Evolutionary conservation across 2,797 vertebrate species (phyloP), one percentile per base, ranked within the genome.

Genomic region (Sarcophilus harrisii): DNA sequence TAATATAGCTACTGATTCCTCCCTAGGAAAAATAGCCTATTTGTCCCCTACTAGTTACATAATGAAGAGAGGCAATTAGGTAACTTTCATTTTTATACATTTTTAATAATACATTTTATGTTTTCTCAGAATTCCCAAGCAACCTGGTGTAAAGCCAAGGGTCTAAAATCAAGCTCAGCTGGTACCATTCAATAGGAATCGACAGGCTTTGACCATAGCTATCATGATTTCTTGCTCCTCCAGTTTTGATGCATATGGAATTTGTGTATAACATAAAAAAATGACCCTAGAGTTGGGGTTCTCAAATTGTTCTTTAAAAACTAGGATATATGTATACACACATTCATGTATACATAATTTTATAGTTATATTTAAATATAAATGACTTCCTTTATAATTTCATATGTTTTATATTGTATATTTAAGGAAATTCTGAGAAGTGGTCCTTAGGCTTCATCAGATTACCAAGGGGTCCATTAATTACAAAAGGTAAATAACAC

Each of bases 11-110:
- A 45, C 38, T 13, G 58, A 52, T 52, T 92, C 73, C 92, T 95
- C 93, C 11, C 11, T 58, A 91, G 16, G 5, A 62, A 93, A 21
- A 49, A 9, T 91, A 90, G 29, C 0, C 30, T 95, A 16, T 96
- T 97, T 97, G 73, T 45, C 21, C n/a, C 9, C 73, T 81, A 45
- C 73, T 9, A 81, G 24, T 45, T 45, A 45, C 2, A 81, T 24
- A 81, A 81, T 27, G 2, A n/a, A 81, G 21, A 18, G n/a, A 81
- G 38, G 38, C 38, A 81, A 81, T 45, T 81, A 81, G 73, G 3
- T 27, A 45, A 45, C 3, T 5, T 81, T 45, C 38, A 45, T 45
- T 81, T 81, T 45, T 45, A 45, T 81, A 21, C 38, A 81, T 81
- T 81, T 66, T 45, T 81, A 45, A 81, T 45, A 81, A 45, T 45